Percentiles rank a stretch among this genome's conserved stretches.
phyloP scores from a whole-genome alignment of 2,888 invertebrate genomes.

The Psylliodes chrysocephalus region DNA sequence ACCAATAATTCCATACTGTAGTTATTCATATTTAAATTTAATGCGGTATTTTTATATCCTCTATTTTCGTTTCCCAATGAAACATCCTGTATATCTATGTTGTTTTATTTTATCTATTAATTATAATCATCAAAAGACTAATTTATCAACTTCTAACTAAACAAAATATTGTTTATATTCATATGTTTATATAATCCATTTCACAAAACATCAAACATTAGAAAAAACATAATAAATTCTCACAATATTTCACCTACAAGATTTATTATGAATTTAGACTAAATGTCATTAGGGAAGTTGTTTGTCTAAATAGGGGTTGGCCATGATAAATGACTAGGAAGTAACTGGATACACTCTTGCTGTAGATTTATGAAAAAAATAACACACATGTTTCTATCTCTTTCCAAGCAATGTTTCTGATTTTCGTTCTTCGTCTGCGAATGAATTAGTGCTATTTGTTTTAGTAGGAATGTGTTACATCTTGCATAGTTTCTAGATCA shows the following conservation, averaged over 20 bases:
- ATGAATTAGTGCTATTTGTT: slow-evolving; percentile 39
- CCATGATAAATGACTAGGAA: slow-evolving; percentile 55
- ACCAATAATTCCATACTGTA: too few species aligned
- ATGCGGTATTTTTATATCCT: too few species aligned
- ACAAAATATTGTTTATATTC: slow-evolving; percentile 12
- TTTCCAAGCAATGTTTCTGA: neutral
- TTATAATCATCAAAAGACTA: neutral
- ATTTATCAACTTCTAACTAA: neutral
- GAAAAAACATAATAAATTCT: slow-evolving; percentile 38
- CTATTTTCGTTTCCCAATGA: too few species aligned
- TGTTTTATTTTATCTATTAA: too few species aligned
- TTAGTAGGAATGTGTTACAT: slow-evolving; percentile 38
- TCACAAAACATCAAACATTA: slow-evolving; percentile 22
- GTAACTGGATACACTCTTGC: slow-evolving; percentile 48
- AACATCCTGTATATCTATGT: too few species aligned
- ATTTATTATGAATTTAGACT: slow-evolving; percentile 35
- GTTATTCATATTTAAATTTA: too few species aligned
- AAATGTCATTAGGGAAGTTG: slow-evolving; percentile 55
- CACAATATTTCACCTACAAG: slow-evolving; percentile 37
- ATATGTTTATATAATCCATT: slow-evolving; percentile 24
- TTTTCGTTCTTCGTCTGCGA: slow-evolving; percentile 22
- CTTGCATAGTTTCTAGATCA: slow-evolving; percentile 40
- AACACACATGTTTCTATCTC: neutral
- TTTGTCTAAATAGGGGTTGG: slow-evolving; percentile 54
- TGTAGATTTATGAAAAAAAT: slow-evolving; percentile 33